Evolutionary conservation across 2,113 vertebrate species (phyloP).

Genomic region (Alces alces): DNA sequence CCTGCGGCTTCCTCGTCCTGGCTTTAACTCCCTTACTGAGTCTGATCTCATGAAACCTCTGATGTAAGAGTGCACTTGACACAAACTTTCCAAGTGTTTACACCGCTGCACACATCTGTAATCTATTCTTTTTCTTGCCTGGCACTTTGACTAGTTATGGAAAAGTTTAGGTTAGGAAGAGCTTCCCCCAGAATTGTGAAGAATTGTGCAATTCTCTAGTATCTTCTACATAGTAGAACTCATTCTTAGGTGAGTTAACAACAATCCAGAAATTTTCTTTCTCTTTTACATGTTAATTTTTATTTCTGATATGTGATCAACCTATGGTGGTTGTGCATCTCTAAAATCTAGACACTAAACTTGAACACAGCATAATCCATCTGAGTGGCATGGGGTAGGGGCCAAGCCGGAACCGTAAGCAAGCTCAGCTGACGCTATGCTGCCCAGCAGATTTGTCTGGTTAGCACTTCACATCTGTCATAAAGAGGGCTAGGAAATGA

Average conservation of each 20-base stretch:
- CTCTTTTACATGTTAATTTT: background rate
- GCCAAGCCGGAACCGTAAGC: fast-evolving
- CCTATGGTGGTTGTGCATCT: background rate
- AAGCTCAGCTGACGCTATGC: too few relatives aligned
- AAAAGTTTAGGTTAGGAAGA: background rate
- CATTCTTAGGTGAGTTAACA: background rate
- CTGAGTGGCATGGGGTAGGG: fast-evolving
- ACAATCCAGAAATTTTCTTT: background rate
- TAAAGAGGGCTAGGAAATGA: background rate
- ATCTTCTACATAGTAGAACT: background rate
- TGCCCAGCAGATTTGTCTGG: background rate
- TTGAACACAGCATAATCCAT: background rate
- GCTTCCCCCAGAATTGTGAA: background rate
- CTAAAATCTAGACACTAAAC: background rate
- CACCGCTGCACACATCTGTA: background rate
- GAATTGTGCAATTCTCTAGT: background rate
- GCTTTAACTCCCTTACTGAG: background rate
- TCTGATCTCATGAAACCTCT: background rate
- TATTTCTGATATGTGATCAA: background rate
- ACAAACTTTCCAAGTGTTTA: background rate
- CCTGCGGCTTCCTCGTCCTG: background rate
- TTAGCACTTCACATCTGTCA: background rate
- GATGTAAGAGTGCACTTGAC: background rate
- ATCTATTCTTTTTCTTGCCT: background rate
- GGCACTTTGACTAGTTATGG: background rate